Evolutionary conservation across 2,113 vertebrate genomes (phyloP).

Genomic region (Stegastes partitus): DNA sequence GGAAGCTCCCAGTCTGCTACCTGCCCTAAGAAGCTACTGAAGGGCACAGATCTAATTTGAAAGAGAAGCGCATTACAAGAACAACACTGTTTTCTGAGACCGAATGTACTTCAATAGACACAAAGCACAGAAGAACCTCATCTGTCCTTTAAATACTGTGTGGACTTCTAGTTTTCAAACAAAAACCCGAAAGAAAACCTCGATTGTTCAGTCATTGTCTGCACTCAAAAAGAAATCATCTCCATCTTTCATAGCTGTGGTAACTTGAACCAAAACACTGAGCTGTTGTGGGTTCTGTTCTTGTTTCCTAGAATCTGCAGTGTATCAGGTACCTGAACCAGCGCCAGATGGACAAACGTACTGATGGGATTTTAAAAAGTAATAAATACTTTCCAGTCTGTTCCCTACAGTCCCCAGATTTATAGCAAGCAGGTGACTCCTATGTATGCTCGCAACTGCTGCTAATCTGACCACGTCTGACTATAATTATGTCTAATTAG

Average conservation of each 20-base stretch:
- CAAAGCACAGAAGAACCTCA: neutral
- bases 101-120: neutral
- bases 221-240: constrained; percentile 4
- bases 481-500: constrained; percentile 78
- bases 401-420: constrained; percentile 62
- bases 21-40: constrained; percentile 24
- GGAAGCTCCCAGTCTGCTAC: constrained; percentile 34
- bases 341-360: constrained; percentile 55
- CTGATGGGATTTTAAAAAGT: constrained; percentile 46
- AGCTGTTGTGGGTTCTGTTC: constrained; percentile 37
- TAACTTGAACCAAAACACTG: constrained; percentile 47
- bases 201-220: constrained; percentile 2
- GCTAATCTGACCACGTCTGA: constrained; percentile 67
- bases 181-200: constrained; percentile 18
- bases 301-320: constrained; percentile 19
- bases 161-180: constrained; percentile 1
- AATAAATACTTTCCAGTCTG: constrained; percentile 54
- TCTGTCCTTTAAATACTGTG: neutral
- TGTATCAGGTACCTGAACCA: constrained; percentile 36
- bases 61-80: neutral
- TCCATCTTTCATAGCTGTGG: constrained; percentile 24
- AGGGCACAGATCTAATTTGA: constrained; percentile 12
- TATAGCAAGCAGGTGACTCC: constrained; percentile 79
- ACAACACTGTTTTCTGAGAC: neutral
- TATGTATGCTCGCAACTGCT: constrained; percentile 45